Evolutionary conservation across 2,113 vertebrate species (phyloP), one percentile per base, ranked within the genome.

Genomic region (Riparia riparia): DNA sequence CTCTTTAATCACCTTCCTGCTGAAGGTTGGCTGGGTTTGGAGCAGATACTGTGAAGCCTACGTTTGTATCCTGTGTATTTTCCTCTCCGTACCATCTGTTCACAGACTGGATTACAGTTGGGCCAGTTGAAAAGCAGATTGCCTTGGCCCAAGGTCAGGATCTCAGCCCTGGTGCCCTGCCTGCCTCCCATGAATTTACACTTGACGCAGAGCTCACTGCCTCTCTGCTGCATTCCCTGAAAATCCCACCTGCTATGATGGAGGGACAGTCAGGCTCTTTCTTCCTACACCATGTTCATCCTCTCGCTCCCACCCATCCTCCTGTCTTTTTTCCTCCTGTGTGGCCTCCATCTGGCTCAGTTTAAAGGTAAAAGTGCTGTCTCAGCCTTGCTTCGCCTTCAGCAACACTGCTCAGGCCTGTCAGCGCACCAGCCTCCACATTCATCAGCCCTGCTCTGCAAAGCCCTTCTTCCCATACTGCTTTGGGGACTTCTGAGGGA

Each of bases 101-200:
- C 71, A 4, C 58, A 80, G 95, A 95, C 94, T 95, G 88, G 95
- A 95, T 97, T 98, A 97, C 86, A 96, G 95, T 98, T 97, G 93
- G 8, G 58, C 87, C 69, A 94, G 97, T 97, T 98, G 97, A 93
- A 97, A 97, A 97, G 89, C 97, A 97, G 96, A 97, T 96, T 98
- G 97, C 89, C 60, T 97, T 98, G 95, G 96, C 92, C 93, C 86
- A 95, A 97, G 97, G 95, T 98, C 96, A 93, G 95, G 61, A 96
- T 57, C 17, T 0, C 89, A 96, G 90, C 94, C 84, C 87, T 13
- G 5, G 54, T 74, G 93, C 93, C 82, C 68, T 90, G 37, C 86
- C 54, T 80, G 41, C 86, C 79, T 96, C 64, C 73, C 2, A 0
- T 71, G 88, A 76, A 93, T 87, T 86, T 90, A 95, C 72, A 61